These are phyloP conservation scores for Bombus superbus DNA, from an alignment of 1,140 invertebrate species.

Conservation along the genomic window DNA sequence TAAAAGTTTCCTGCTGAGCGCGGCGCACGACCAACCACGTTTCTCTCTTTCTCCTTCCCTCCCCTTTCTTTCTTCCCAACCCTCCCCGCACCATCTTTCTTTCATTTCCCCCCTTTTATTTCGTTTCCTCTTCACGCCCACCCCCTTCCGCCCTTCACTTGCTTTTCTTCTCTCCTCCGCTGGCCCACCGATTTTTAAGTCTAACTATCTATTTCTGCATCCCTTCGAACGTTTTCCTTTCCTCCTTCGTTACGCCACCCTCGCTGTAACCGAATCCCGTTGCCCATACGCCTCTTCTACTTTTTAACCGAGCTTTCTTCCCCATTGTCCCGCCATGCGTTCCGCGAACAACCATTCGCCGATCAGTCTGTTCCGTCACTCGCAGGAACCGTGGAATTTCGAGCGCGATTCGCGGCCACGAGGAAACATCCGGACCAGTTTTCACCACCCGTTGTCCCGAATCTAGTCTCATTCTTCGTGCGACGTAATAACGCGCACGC, in stretches of 20 bases:
- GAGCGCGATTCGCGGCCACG: slow-evolving; percentile 53
- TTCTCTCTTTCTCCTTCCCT: slow-evolving; percentile 33
- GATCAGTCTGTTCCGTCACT: slow-evolving; percentile 69
- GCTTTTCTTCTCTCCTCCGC: not conserved
- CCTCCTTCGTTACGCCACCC: slow-evolving; percentile 4
- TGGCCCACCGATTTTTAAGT: not conserved
- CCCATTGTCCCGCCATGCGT: no score
- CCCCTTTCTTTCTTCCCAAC: slow-evolving; percentile 23
- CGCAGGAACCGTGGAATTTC: slow-evolving; percentile 71
- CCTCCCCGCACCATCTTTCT: not conserved
- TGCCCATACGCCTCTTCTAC: not conserved
- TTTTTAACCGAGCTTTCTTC: slow-evolving; percentile 2
- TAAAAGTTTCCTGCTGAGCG: slow-evolving; percentile 80
- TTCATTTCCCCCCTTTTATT: not conserved
- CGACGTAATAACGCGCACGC: no score
- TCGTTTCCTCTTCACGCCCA: not conserved
- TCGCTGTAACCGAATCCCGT: slow-evolving; percentile 2
- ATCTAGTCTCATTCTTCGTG: no score
- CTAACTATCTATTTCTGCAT: slow-evolving; percentile 35
- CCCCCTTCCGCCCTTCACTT: not conserved
- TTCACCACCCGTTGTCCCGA: no score
- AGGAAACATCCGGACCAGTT: not conserved
- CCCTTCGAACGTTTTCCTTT: slow-evolving; percentile 13
- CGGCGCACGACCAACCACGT: slow-evolving; percentile 63
- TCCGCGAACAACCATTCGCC: slow-evolving; percentile 59